These are phyloP conservation scores for Caenorhabditis japonica DNA, from an alignment of 2,888 invertebrate genomes.

Conservation along the genomic window DNA sequence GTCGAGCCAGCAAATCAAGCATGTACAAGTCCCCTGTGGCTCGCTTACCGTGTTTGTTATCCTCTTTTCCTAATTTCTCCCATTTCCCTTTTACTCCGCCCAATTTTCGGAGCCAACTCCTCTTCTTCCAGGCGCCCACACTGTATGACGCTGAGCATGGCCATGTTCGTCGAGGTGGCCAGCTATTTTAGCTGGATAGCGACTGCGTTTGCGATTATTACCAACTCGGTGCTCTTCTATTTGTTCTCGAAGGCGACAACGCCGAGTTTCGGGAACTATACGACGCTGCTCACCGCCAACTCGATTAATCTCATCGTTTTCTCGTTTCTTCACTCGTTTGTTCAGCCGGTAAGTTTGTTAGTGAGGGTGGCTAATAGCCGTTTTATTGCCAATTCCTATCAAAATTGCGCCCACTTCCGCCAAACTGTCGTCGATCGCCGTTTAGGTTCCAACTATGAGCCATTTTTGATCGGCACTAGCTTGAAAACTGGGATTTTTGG, in stretches of 20 bases:
- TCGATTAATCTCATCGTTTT: background rate
- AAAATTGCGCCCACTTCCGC: too few species aligned
- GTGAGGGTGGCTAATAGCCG: too few species aligned
- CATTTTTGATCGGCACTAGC: too few species aligned
- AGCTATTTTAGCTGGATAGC: background rate
- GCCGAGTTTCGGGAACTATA: background rate
- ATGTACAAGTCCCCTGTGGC: too few species aligned
- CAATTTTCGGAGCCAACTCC: background rate
- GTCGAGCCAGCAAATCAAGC: too few species aligned
- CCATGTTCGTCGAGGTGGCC: background rate
- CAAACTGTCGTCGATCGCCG: too few species aligned
- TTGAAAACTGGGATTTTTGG: too few species aligned
- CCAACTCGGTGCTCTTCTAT: background rate
- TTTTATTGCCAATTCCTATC: too few species aligned
- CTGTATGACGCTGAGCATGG: background rate
- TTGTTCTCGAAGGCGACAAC: background rate
- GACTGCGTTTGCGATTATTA: background rate
- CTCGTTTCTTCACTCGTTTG: background rate
- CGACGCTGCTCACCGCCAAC: background rate
- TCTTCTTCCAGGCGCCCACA: background rate
- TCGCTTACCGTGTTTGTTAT: too few species aligned
- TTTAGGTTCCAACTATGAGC: too few species aligned
- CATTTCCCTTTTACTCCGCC: too few species aligned
- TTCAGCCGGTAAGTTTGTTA: conserved; percentile 16
- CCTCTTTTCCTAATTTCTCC: too few species aligned